These are phyloP conservation scores for Synanthedon formicaeformis DNA, from an alignment of 2,888 invertebrate species.

Conservation along the genomic window DNA sequence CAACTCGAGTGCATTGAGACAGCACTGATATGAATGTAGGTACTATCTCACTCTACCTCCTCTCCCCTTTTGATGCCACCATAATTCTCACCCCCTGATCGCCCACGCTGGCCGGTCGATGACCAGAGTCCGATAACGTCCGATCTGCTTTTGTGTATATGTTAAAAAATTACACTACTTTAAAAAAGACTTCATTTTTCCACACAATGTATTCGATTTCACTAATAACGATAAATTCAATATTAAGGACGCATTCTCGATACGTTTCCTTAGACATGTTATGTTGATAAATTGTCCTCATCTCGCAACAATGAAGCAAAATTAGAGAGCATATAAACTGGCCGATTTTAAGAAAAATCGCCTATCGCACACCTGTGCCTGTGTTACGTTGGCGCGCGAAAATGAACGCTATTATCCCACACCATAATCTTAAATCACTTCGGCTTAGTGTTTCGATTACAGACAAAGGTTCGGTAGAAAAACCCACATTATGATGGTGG, in stretches of 20 bases:
- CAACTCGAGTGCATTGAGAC: slow-evolving; percentile 7
- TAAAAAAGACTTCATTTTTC: too few relatives aligned
- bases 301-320: slow-evolving; percentile 15
- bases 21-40: slow-evolving; percentile 11
- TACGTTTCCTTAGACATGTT: too few relatives aligned
- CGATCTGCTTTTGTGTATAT: background rate
- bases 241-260: too few relatives aligned
- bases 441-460: slow-evolving; percentile 68
- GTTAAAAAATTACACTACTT: too few relatives aligned
- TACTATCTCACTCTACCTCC: too few relatives aligned
- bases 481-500: slow-evolving; percentile 65
- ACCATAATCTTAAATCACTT: slow-evolving; percentile 69
- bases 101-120: background rate
- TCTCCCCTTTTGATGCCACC: too few relatives aligned
- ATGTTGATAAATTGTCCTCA: slow-evolving; percentile 2
- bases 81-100: background rate
- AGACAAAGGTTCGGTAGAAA: slow-evolving; percentile 61
- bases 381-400: slow-evolving; percentile 45
- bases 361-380: slow-evolving; percentile 60
- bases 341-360: slow-evolving; percentile 51
- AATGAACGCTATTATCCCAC: slow-evolving; percentile 64
- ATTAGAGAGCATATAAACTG: slow-evolving; percentile 41
- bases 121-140: background rate
- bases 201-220: too few relatives aligned
- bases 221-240: too few relatives aligned